Base-by-base conservation (phyloP, 2,888 invertebrate species). In the Cephus rjabovi region DNA sequence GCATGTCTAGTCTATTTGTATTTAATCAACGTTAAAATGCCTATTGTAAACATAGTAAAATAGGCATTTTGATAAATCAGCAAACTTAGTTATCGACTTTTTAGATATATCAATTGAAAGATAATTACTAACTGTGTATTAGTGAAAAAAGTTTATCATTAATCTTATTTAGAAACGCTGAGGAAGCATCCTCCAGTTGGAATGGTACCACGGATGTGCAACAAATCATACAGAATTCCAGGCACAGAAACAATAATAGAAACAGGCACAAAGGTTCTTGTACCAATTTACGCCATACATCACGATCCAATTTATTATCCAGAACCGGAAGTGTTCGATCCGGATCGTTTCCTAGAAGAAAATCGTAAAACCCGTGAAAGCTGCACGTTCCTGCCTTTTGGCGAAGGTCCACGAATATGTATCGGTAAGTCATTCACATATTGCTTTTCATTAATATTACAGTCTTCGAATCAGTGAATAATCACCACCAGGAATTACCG, bases 101-200 rank as follows among this genome's bases (percentile, higher is more conserved):
- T 40, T 15, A 15, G 40, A 40, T 40, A 15, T 15, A 40, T 40
- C 40, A 40, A 40, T 40, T 15, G 40, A 40, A 15, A 40, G 40
- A 40, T 40, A 40, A 40, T 15, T 15, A 40, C 15, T 15, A 6
- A 56, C 2, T 9, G 56, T 23, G 23, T 68, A 78, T 73, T 4
- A 6, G 23, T 68, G 37, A 76, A 71, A 56, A 34, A 30, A 34
- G 3, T 40, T 74, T 6, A 34, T 73, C 11, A 34, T 71, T 71
- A 34, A 3, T 31, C 1, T 69, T 76, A 83, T 82, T 15, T 83
- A 89, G 93, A 93, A 84, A 92, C 92, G 1, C 86, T 93, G 2
- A 89, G 94, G 12, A 88, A 92, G 83, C 92, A 92, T 84, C 92
- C 93, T 0, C 87, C 93, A 11, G 90, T 92, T 1, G 91, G 92